Conservation (phyloP, 2,113 vertebrate genomes). For the Chaetops frenatus region DNA sequence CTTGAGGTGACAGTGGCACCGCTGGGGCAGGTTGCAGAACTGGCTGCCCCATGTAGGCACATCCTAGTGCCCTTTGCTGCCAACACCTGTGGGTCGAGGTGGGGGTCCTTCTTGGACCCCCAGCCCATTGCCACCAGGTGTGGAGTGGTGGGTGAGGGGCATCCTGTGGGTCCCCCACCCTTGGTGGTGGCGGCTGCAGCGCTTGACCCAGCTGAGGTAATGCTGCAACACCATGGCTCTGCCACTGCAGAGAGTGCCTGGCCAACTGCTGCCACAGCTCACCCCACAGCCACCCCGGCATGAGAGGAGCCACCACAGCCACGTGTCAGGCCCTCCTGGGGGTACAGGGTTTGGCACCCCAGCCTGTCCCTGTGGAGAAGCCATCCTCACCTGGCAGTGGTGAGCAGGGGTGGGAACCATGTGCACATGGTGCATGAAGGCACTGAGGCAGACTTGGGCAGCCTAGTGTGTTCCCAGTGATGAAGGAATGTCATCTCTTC, state of each 20-base stretch:
- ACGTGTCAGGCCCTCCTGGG: accelerated
- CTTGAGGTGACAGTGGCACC: not conserved
- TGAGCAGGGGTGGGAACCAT: not conserved
- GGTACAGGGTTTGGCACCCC: not conserved
- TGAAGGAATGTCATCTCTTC: not conserved
- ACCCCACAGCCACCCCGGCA: accelerated
- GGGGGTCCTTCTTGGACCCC: not conserved
- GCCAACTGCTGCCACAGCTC: not conserved
- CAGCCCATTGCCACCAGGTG: not conserved
- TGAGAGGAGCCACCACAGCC: not conserved
- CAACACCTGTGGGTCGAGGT: accelerated
- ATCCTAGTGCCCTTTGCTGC: not conserved
- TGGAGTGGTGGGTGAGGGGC: accelerated
- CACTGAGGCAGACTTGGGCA: not conserved
- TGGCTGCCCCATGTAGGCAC: not conserved
- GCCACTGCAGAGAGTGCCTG: not conserved
- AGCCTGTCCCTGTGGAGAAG: not conserved
- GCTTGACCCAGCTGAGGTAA: accelerated
- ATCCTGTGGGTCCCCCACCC: accelerated
- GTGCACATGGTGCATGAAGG: accelerated
- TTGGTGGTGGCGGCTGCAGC: accelerated
- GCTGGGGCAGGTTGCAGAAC: not conserved
- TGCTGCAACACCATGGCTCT: accelerated
- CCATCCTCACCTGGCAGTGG: accelerated
- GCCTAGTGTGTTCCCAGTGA: not conserved